Percentiles rank a stretch among this genome's conserved stretches.
Conservation (phyloP, 1,140 invertebrate genomes). For the Tetramorium parvispinum region DNA sequence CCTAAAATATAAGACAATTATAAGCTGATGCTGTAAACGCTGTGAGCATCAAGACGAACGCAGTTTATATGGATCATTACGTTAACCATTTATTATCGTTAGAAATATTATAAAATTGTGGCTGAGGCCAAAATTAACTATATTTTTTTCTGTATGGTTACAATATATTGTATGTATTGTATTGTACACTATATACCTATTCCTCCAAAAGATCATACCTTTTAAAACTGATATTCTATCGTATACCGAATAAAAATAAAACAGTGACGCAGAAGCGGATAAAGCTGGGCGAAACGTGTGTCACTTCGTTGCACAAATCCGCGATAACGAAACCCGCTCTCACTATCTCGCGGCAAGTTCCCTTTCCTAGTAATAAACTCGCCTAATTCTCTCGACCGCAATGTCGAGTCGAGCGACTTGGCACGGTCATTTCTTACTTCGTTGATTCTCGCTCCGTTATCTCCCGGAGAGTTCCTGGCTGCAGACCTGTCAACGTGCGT, state of each 20-base stretch:
- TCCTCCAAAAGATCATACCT: not conserved
- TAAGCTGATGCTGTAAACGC: too few relatives aligned
- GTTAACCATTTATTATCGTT: too few relatives aligned
- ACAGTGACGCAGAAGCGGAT: not conserved
- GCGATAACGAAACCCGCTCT: constrained; percentile 67
- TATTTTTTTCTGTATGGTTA: too few relatives aligned
- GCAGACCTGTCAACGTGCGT: constrained; percentile 53
- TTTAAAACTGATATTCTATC: not conserved
- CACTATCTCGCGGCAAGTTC: constrained; percentile 69
- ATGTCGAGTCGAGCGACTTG: constrained; percentile 66
- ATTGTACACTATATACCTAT: not conserved
- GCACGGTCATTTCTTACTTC: constrained; percentile 73
- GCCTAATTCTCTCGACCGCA: constrained; percentile 70
- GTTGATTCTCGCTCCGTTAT: constrained; percentile 70
- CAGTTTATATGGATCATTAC: too few relatives aligned
- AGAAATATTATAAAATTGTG: too few relatives aligned
- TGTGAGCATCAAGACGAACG: too few relatives aligned
- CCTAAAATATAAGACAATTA: too few relatives aligned
- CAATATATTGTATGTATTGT: not conserved
- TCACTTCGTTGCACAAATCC: constrained; percentile 68
- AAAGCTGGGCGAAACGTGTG: constrained; percentile 17
- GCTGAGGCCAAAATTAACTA: too few relatives aligned
- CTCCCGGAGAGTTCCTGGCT: constrained; percentile 35
- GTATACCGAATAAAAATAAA: not conserved
- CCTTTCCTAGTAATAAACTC: constrained; percentile 69